Base-by-base conservation (phyloP, 2,113 vertebrate genomes). In the Anguilla japonica region DNA sequence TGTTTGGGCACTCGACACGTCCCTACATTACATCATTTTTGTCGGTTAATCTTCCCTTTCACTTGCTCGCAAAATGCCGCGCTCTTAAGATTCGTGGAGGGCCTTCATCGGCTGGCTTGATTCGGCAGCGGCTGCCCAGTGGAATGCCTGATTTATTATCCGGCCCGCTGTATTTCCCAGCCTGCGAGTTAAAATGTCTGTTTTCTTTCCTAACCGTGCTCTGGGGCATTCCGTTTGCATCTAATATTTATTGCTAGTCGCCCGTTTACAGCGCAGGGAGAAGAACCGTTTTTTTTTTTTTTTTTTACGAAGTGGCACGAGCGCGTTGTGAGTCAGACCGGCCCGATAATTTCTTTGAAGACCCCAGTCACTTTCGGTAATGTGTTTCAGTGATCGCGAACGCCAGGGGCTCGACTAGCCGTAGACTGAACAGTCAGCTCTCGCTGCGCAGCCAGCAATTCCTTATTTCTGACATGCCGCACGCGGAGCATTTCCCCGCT, bases 391-490 rank as follows among this genome's bases (percentile, higher is more conserved):
- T 13, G 34, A 83, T 41, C 34, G 9, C 2, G 1, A 83, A 34
- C 29, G 43, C 81, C 41, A 67, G 43, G 81, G 67, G 50, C 63
- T 71, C 22, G 3, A 7, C 41, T 46, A 20, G 43, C 46, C 75
- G 75, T 20, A 53, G 71, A n/a, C 29, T 29, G 57, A 26, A n/a
- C 57, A 78, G 41, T 71, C 81, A 53, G 63, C 60, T 39, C 85
- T 75, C 11, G 5, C 63, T 57, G 63, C 34, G 26, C 63, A 79
- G 29, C 34, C 53, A 57, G 81, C 82, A 87, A 60, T 87, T 83
- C 26, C 39, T 82, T 83, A 83, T 79, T 78, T 79, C 82, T 87
- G 39, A 83, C 67, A 79, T 29, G 39, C 29, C 83, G 67, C 78
- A 43, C 67, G 43, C 71, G 29, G 81, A 83, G 41, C 43, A 46